Evolutionary conservation across 2,888 invertebrate species (phyloP).

Genomic region (Macrosiphum euphorbiae): DNA sequence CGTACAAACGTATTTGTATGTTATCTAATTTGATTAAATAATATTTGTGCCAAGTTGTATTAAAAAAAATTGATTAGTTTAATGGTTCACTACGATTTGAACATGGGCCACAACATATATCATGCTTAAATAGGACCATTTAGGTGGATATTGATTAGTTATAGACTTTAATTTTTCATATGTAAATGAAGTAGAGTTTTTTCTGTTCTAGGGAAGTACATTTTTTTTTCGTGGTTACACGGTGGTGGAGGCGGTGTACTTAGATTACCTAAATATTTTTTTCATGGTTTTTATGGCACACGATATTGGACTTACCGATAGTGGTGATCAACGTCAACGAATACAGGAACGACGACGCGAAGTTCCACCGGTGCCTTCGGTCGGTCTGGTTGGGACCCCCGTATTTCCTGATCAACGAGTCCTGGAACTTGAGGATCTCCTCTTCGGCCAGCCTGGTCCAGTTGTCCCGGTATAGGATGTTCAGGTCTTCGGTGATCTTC

Average conservation of each 20-base stretch:
- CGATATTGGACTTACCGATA: constrained; percentile 82
- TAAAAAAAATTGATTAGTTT: background rate
- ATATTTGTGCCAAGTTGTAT: background rate
- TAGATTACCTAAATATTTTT: background rate
- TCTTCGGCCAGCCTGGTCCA: constrained; percentile 91
- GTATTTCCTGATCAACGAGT: constrained; percentile 71
- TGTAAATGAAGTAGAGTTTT: background rate
- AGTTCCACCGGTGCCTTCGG: constrained; percentile 84
- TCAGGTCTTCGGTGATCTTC: constrained; percentile 88
- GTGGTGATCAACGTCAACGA: constrained; percentile 94
- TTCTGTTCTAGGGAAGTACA: background rate
- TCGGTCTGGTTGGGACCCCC: constrained; percentile 72
- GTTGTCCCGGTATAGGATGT: constrained; percentile 90
- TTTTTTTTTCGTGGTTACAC: background rate
- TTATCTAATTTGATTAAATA: background rate
- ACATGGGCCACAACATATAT: background rate
- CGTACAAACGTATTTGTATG: background rate
- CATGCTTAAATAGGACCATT: background rate
- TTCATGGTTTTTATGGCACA: background rate
- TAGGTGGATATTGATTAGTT: background rate
- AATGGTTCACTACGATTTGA: background rate
- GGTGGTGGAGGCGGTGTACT: background rate
- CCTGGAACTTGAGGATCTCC: constrained; percentile 88
- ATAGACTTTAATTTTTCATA: background rate
- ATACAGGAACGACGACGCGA: constrained; percentile 92